These are phyloP conservation scores for Anoplolepis gracilipes DNA, from an alignment of 1,140 invertebrate genomes.

Conservation along the genomic window DNA sequence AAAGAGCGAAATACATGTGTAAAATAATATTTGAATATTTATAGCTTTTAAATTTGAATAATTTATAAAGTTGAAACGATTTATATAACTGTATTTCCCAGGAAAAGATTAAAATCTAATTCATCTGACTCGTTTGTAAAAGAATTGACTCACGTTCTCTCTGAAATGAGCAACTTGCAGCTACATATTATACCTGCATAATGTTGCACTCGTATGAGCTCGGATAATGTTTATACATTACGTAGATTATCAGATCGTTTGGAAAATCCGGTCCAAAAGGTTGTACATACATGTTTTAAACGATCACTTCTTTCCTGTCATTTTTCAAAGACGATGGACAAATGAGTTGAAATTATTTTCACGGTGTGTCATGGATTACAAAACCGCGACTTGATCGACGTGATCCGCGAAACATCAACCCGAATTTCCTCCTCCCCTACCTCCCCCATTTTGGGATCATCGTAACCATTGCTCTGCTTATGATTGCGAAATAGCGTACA, in stretches of 20 bases:
- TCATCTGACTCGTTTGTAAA: background rate
- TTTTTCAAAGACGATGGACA: background rate
- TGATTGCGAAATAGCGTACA: conserved; percentile 85
- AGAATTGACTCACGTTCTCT: conserved; percentile 10
- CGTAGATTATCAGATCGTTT: background rate
- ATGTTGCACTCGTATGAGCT: too few relatives aligned
- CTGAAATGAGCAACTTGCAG: background rate
- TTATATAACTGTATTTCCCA: background rate
- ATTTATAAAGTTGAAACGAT: too few relatives aligned
- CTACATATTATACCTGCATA: too few relatives aligned
- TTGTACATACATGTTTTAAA: background rate
- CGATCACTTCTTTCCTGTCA: background rate
- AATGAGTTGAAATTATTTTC: conserved; percentile 24
- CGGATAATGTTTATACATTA: background rate
- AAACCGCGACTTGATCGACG: conserved; percentile 81
- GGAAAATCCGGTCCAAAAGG: background rate
- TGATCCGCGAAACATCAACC: conserved; percentile 79
- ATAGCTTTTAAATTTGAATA: conserved; percentile 1
- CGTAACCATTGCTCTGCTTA: conserved; percentile 83
- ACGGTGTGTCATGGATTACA: conserved; percentile 74
- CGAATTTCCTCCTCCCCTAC: conserved; percentile 57
- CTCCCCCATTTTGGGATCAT: conserved; percentile 72
- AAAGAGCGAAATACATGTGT: background rate
- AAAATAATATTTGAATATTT: background rate
- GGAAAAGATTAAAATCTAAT: conserved; percentile 12